Conservation (phyloP, 1,140 invertebrate species). For the Neodiprion pinetum region DNA sequence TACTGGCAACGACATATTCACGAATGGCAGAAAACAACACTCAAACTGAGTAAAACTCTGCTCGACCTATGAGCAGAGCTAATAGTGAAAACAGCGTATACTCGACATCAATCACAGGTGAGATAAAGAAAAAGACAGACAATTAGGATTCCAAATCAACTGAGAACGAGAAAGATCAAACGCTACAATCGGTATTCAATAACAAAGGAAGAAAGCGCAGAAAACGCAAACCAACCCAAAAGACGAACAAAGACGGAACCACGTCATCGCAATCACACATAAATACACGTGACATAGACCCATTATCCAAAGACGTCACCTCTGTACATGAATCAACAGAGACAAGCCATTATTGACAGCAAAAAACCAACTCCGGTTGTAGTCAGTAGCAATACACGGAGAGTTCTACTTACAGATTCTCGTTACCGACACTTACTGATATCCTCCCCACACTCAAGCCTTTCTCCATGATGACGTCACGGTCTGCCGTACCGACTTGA, state of each 20-base stretch:
- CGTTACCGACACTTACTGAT: too few relatives aligned
- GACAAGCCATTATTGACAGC: constrained; percentile 5
- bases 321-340: constrained; percentile 3
- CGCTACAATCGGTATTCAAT: neutral
- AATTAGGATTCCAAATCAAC: neutral
- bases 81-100: constrained; percentile 11
- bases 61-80: constrained; percentile 10
- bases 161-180: constrained; percentile 2
- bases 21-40: constrained; percentile 16
- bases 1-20: constrained; percentile 14
- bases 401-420: too few relatives aligned
- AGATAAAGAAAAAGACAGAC: constrained; percentile 14
- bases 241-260: constrained; percentile 1
- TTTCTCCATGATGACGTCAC: too few relatives aligned
- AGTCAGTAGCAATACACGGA: neutral
- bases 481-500: too few relatives aligned
- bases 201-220: constrained; percentile 9
- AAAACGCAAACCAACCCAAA: neutral
- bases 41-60: constrained; percentile 1
- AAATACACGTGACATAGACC: neutral
- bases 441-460: too few relatives aligned
- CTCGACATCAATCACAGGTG: constrained; percentile 10
- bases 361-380: constrained; percentile 20
- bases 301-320: neutral
- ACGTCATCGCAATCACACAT: neutral